These are phyloP conservation scores for Heliconius hortense DNA, from an alignment of 2,888 invertebrate genomes.

Conservation along the genomic window DNA sequence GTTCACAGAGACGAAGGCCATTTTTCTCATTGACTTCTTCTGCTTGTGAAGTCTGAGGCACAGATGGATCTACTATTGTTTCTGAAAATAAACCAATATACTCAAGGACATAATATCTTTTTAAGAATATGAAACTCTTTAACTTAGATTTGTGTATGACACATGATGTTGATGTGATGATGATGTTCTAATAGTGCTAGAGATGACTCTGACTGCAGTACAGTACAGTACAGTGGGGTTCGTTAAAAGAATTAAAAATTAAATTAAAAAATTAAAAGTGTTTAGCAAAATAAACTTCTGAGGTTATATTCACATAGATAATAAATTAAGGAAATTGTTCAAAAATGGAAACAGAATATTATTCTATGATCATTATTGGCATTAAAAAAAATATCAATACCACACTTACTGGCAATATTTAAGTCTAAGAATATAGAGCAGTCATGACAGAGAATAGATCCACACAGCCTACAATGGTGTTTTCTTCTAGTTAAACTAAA, in stretches of 20 bases:
- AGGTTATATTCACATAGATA: too few relatives aligned
- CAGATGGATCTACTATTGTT: constrained; percentile 76
- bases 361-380: too few relatives aligned
- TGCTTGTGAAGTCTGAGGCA: constrained; percentile 55
- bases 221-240: too few relatives aligned
- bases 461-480: constrained; percentile 98
- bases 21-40: constrained; percentile 77
- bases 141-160: too few relatives aligned
- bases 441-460: constrained; percentile 95
- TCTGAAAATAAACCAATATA: constrained; percentile 52
- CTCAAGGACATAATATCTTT: not conserved
- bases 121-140: not conserved
- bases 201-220: too few relatives aligned
- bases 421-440: constrained; percentile 93
- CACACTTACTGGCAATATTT: constrained; percentile 87
- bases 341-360: too few relatives aligned
- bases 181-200: too few relatives aligned
- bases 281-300: too few relatives aligned
- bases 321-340: too few relatives aligned
- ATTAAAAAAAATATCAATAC: not conserved
- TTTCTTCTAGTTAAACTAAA: constrained; percentile 94
- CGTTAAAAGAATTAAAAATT: too few relatives aligned
- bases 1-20: constrained; percentile 86
- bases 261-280: too few relatives aligned
- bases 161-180: too few relatives aligned